These are phyloP conservation scores for Lates japonicus DNA, from an alignment of 2,797 vertebrate genomes.

Conservation along the genomic window DNA sequence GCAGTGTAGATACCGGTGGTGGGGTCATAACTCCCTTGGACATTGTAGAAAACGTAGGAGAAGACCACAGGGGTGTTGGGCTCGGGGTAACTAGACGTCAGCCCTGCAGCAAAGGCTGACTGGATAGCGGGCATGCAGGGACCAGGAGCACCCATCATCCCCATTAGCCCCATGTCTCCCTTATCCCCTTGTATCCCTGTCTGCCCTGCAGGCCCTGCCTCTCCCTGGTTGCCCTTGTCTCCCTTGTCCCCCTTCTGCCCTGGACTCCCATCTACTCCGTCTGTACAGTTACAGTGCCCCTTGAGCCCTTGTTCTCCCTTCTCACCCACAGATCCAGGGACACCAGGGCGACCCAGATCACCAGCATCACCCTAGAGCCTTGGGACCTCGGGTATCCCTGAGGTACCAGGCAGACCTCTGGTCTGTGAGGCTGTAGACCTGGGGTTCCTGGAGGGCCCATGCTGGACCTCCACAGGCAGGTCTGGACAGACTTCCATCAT, in stretches of 20 bases:
- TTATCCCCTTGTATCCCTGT: constrained; percentile 33
- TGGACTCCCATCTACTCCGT: constrained; percentile 41
- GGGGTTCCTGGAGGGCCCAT: constrained; percentile 58
- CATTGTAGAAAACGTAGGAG: constrained; percentile 67
- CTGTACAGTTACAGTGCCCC: constrained; percentile 67
- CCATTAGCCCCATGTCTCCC: constrained; percentile 68
- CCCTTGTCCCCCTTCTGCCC: constrained; percentile 56
- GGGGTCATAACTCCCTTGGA: constrained; percentile 66
- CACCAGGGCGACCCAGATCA: constrained; percentile 57
- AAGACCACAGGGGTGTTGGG: constrained; percentile 72
- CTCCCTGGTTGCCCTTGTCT: constrained; percentile 33
- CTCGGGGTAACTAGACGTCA: constrained; percentile 49
- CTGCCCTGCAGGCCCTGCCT: constrained; percentile 27
- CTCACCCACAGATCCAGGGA: constrained; percentile 46
- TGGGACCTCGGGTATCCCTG: constrained; percentile 50
- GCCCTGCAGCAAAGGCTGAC: constrained; percentile 73
- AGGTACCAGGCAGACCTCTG: constrained; percentile 64
- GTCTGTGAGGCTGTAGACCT: constrained; percentile 73
- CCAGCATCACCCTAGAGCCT: constrained; percentile 76
- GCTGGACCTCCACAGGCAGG: no score
- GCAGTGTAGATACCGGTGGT: constrained; percentile 72
- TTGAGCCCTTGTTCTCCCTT: constrained; percentile 70
- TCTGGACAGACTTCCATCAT: no score
- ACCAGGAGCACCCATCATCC: constrained; percentile 74
- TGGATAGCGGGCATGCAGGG: constrained; percentile 77